phyloP scores from a whole-genome alignment of 2,797 vertebrate species.

The Erpetoichthys calabaricus region DNA sequence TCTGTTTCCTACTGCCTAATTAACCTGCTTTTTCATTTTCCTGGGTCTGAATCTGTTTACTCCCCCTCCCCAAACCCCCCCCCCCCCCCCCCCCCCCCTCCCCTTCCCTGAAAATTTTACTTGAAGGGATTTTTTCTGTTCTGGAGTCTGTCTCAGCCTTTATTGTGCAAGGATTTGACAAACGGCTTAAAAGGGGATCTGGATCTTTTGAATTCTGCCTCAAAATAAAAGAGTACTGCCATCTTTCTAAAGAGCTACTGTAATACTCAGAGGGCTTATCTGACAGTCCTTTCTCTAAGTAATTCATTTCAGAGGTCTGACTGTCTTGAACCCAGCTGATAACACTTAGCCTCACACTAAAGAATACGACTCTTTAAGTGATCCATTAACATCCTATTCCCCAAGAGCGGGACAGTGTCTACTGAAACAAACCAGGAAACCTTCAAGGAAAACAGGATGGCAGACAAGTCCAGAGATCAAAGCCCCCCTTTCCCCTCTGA shows the following conservation, averaged over 20 bases:
- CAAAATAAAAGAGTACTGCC: conserved; percentile 17
- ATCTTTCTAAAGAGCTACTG: conserved; percentile 32
- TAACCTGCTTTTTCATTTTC: too few species aligned
- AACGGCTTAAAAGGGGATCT: conserved; percentile 16
- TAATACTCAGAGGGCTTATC: conserved; percentile 45
- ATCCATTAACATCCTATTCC: conserved; percentile 59
- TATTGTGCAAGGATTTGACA: conserved; percentile 16
- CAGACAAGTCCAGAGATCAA: conserved; percentile 62
- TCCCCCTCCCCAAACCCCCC: too few species aligned
- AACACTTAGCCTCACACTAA: conserved; percentile 56
- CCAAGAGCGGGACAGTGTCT: conserved; percentile 50
- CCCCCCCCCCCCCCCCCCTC: too few species aligned
- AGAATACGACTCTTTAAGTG: conserved; percentile 60
- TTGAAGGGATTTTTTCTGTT: neutral
- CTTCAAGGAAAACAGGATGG: conserved; percentile 63
- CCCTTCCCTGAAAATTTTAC: neutral
- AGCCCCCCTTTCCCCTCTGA: conserved; percentile 28
- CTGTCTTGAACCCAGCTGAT: conserved; percentile 58
- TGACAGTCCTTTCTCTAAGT: conserved; percentile 30
- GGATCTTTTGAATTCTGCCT: conserved; percentile 14
- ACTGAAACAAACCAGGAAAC: conserved; percentile 63
- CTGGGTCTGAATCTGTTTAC: neutral
- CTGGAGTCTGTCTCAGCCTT: conserved; percentile 19
- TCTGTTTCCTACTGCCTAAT: too few species aligned
- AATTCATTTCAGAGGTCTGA: conserved; percentile 33